Conservation (phyloP, 2,797 vertebrate genomes). For the Dendrocincla tyrannina region DNA sequence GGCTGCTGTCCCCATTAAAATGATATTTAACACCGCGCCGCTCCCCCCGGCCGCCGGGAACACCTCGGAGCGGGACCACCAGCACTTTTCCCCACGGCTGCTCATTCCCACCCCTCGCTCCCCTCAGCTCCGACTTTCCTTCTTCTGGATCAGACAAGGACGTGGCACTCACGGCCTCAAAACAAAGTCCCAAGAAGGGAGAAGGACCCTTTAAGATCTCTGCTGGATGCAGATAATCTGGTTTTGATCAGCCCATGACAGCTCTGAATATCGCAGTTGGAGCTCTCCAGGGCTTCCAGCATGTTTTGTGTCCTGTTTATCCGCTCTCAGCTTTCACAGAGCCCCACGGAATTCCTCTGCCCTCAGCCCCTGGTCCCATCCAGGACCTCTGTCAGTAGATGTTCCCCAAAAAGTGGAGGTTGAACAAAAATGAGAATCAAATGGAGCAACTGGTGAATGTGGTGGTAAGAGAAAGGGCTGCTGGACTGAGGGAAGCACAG, state of each 20-base stretch:
- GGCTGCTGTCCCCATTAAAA: slow-evolving; percentile 15
- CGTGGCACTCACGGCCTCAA: accelerated
- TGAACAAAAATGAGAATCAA: neutral
- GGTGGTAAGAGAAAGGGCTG: neutral
- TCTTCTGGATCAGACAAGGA: neutral
- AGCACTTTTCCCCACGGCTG: neutral
- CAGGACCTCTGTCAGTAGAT: neutral
- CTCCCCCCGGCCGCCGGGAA: accelerated
- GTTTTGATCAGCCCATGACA: neutral
- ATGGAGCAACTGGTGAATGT: accelerated
- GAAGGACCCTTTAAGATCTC: neutral
- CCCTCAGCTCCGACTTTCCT: neutral
- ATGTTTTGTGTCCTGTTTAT: neutral
- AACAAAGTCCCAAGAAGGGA: neutral
- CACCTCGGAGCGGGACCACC: neutral
- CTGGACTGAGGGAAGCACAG: neutral
- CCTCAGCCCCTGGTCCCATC: neutral
- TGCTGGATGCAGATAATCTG: neutral
- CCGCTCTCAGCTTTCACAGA: neutral
- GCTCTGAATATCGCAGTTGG: neutral
- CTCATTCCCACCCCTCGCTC: neutral
- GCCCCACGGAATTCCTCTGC: accelerated
- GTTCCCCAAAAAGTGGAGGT: accelerated
- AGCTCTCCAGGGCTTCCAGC: neutral
- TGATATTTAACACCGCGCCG: neutral